Conservation (phyloP, 23 tunicate species). For the Diplosoma virens region DNA sequence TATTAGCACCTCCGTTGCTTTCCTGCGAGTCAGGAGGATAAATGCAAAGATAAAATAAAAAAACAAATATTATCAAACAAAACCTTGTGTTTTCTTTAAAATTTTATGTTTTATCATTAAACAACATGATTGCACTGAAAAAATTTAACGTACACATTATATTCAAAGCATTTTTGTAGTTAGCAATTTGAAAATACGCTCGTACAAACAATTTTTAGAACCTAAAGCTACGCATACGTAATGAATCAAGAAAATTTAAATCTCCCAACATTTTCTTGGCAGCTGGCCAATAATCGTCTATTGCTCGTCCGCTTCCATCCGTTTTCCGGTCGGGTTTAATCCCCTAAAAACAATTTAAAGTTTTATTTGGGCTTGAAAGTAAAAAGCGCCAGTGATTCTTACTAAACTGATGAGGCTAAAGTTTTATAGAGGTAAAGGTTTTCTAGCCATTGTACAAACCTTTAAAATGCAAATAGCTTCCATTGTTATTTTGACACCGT, state of each 20-base stretch:
- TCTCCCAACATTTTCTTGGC: slow-evolving; percentile 90
- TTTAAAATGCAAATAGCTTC: slow-evolving; percentile 88
- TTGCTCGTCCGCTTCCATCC: slow-evolving; percentile 72
- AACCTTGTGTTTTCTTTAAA: too few species aligned
- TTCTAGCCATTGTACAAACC: slow-evolving; percentile 13
- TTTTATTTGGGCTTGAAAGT: neutral
- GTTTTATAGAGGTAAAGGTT: neutral
- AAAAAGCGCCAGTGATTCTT: neutral
- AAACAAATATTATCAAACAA: too few species aligned
- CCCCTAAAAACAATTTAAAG: slow-evolving; percentile 31
- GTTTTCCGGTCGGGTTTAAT: slow-evolving; percentile 84
- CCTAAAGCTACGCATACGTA: slow-evolving; percentile 39
- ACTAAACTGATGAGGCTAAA: too few species aligned
- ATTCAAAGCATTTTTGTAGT: too few species aligned
- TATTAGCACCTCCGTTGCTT: too few species aligned
- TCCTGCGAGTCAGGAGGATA: too few species aligned
- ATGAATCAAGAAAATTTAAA: slow-evolving; percentile 69
- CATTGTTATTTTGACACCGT: slow-evolving; percentile 86
- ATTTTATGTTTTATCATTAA: too few species aligned
- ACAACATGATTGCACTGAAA: too few species aligned
- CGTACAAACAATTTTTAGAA: too few species aligned
- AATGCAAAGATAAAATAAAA: too few species aligned
- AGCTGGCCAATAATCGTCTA: slow-evolving; percentile 92
- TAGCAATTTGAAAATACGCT: too few species aligned
- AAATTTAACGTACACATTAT: too few species aligned